phyloP scores from a whole-genome alignment of 2,113 vertebrate species.

The Oxygymnocypris stewartii region DNA sequence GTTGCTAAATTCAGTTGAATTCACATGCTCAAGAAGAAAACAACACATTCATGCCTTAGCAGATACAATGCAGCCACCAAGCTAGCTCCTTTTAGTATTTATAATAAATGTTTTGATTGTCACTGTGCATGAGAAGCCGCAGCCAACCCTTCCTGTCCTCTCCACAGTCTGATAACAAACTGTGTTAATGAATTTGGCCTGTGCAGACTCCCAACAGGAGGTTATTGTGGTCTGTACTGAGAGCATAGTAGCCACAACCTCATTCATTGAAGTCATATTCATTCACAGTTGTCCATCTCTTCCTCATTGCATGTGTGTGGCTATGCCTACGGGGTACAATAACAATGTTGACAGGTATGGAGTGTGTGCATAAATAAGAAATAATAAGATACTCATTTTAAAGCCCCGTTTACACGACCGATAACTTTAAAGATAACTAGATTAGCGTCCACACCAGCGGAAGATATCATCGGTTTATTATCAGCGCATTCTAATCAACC shows the following conservation, averaged over 20 bases:
- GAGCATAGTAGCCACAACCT: neutral
- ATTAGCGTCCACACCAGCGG: no score
- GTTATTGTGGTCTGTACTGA: neutral
- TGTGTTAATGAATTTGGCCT: neutral
- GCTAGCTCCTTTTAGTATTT: neutral
- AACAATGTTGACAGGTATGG: neutral
- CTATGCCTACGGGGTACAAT: conserved; percentile 7
- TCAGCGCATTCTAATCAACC: no score
- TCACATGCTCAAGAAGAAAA: neutral
- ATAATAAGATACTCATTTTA: no score
- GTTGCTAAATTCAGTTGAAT: neutral
- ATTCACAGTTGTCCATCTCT: conserved; percentile 23
- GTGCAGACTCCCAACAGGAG: neutral
- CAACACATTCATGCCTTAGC: neutral
- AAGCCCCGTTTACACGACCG: no score
- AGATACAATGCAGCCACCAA: neutral
- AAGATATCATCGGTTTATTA: no score
- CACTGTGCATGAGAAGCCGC: neutral
- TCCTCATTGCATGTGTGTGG: neutral
- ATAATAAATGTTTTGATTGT: neutral
- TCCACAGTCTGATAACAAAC: neutral
- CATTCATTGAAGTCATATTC: conserved; percentile 21
- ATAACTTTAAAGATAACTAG: no score
- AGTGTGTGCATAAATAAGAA: conserved; percentile 5
- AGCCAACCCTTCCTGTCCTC: neutral